These are phyloP conservation scores for Meloe dianella DNA, from an alignment of 2,888 invertebrate species.

Conservation along the genomic window DNA sequence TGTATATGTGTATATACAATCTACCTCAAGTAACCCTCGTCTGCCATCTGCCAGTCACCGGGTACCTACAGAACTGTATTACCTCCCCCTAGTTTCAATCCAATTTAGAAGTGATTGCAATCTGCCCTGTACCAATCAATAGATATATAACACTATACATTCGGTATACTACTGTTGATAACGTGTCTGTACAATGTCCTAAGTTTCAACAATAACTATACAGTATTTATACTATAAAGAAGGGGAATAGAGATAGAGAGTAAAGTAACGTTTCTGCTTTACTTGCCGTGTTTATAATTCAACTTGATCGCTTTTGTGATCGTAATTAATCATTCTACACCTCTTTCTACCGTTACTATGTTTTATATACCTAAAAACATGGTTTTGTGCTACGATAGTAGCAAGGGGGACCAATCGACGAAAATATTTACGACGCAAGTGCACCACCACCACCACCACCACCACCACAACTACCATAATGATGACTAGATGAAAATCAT, in stretches of 20 bases:
- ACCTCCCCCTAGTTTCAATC: constrained; percentile 53
- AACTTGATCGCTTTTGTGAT: constrained; percentile 30
- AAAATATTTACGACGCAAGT: constrained; percentile 9
- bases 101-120: constrained; percentile 60
- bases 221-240: not conserved
- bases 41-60: constrained; percentile 60
- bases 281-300: constrained; percentile 30
- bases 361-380: constrained; percentile 8
- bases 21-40: constrained; percentile 60
- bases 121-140: constrained; percentile 55
- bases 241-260: not conserved
- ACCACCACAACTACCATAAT: not conserved
- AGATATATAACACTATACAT: constrained; percentile 33
- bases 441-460: not conserved
- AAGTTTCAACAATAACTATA: constrained; percentile 6
- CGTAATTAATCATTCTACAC: constrained; percentile 41
- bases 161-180: constrained; percentile 15
- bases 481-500: constrained; percentile 7
- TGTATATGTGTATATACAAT: constrained; percentile 43
- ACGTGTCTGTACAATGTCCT: constrained; percentile 37
- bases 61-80: constrained; percentile 44
- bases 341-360: constrained; percentile 25
- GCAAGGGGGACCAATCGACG: not conserved
- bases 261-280: constrained; percentile 22
- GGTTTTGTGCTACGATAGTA: not conserved